These are phyloP conservation scores for Parus major DNA, from an alignment of 2,113 vertebrate species.

Conservation along the genomic window DNA sequence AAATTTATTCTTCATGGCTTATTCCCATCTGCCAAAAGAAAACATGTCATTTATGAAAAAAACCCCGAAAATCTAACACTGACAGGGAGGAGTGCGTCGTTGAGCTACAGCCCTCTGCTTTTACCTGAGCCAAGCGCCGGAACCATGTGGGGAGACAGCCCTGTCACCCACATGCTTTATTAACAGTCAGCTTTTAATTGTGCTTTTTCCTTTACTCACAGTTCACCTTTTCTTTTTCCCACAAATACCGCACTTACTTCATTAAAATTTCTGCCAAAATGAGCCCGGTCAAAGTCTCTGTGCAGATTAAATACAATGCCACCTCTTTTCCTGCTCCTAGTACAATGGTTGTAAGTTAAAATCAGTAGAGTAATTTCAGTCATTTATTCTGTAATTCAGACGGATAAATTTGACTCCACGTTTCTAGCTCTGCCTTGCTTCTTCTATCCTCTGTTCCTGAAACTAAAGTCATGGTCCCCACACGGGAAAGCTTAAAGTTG, in stretches of 20 bases:
- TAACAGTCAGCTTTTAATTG: not conserved
- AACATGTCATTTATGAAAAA: constrained; percentile 58
- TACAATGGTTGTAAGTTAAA: not conserved
- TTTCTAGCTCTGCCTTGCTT: not conserved
- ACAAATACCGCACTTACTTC: rapidly evolving
- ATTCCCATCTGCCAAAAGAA: constrained; percentile 66
- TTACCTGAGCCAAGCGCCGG: not conserved
- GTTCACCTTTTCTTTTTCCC: not conserved
- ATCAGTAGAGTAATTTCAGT: not conserved
- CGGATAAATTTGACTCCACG: not conserved
- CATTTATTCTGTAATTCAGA: not conserved
- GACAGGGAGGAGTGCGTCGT: constrained; percentile 29
- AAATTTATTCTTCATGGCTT: constrained; percentile 61
- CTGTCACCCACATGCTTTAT: not conserved
- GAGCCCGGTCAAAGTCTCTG: not conserved
- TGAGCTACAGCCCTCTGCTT: constrained; percentile 35
- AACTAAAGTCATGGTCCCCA: not conserved
- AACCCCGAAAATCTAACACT: not conserved
- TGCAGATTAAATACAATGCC: not conserved
- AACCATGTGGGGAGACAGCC: not conserved
- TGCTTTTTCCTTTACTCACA: not conserved
- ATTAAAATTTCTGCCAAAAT: not conserved
- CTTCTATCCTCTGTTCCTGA: not conserved
- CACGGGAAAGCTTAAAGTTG: not conserved
- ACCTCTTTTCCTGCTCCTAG: not conserved